phyloP scores from a whole-genome alignment of 2,113 vertebrate genomes.

The Cyphomyrus discorhynchus region DNA sequence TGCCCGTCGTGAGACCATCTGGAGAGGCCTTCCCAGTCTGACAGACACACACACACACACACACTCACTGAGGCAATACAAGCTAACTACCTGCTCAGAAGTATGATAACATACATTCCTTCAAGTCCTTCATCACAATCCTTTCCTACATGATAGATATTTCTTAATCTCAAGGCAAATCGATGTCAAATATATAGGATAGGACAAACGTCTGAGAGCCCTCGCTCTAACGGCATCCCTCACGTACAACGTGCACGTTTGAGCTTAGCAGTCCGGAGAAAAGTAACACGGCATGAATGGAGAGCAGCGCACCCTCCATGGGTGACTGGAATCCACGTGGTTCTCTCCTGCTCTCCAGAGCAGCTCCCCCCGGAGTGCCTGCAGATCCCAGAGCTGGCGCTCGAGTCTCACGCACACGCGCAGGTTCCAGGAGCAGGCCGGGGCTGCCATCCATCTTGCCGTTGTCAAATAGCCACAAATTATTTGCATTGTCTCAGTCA shows the following conservation, averaged over 20 bases:
- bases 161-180: not conserved
- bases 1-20: too few relatives aligned
- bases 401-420: not conserved
- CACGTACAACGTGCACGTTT: not conserved
- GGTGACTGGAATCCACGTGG: constrained; percentile 2
- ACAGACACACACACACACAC: not conserved
- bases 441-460: constrained; percentile 51
- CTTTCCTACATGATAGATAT: not conserved
- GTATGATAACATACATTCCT: too few relatives aligned
- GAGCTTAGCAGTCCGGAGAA: not conserved
- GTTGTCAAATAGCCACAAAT: constrained; percentile 52
- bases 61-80: not conserved
- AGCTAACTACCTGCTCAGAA: not conserved
- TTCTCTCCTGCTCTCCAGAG: not conserved
- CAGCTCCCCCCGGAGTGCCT: not conserved
- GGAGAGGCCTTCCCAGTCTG: too few relatives aligned
- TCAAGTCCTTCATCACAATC: not conserved
- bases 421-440: not conserved
- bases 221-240: not conserved
- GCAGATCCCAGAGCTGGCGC: not conserved
- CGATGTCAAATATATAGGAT: not conserved
- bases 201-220: not conserved
- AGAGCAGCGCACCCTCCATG: constrained; percentile 38
- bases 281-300: not conserved
- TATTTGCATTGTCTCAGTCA: constrained; percentile 57